Evolutionary conservation across 2,797 vertebrate genomes (phyloP).

Genomic region (Epinephelus malabaricus): DNA sequence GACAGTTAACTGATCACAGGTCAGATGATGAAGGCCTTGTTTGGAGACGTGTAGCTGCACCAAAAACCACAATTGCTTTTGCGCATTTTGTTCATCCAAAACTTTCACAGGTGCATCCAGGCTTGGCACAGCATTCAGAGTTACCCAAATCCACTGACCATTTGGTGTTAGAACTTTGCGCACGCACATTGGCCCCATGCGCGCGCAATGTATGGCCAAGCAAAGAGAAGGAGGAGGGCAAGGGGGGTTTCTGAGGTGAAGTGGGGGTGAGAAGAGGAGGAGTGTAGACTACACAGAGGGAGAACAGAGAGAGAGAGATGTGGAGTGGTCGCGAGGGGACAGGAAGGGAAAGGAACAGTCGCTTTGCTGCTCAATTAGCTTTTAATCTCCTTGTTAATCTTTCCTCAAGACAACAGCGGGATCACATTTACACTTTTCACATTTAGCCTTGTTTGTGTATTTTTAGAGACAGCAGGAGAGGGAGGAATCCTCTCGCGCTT

Average conservation of each 20-base stretch:
- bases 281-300: constrained; percentile 54
- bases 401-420: constrained; percentile 22
- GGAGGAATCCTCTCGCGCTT: not conserved
- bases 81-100: not conserved
- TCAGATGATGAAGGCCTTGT: not conserved
- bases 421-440: constrained; percentile 27
- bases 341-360: constrained; percentile 50
- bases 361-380: constrained; percentile 54
- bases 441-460: not conserved
- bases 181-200: constrained; percentile 25
- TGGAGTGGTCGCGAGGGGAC: constrained; percentile 60
- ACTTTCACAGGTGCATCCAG: constrained; percentile 39
- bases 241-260: constrained; percentile 54
- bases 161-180: constrained; percentile 34
- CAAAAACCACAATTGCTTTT: not conserved
- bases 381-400: constrained; percentile 56
- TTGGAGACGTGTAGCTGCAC: not conserved
- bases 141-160: constrained; percentile 17
- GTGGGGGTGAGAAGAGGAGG: constrained; percentile 73
- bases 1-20: not conserved
- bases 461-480: not conserved
- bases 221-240: constrained; percentile 3
- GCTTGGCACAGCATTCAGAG: not conserved
- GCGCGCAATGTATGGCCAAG: constrained; percentile 51
- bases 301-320: constrained; percentile 60